These are phyloP conservation scores for Sebastes dallii DNA, from an alignment of 2,797 vertebrate species.

Conservation along the genomic window DNA sequence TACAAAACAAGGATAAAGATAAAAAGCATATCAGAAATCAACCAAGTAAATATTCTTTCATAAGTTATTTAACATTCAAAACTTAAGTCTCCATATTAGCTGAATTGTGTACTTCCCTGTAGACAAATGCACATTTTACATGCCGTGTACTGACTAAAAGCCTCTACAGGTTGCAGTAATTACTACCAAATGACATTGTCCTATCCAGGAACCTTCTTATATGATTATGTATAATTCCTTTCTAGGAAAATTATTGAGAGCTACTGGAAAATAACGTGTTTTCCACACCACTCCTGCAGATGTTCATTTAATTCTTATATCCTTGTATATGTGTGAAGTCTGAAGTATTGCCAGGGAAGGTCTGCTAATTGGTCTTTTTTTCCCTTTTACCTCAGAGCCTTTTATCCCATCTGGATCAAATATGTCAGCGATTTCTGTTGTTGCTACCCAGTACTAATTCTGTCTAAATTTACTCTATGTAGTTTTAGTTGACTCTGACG, in stretches of 20 bases:
- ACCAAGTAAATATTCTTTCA: neutral
- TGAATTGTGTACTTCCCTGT: neutral
- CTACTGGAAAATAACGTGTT: neutral
- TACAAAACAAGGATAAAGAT: neutral
- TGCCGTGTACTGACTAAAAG: neutral
- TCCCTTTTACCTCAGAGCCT: neutral
- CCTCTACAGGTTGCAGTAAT: neutral
- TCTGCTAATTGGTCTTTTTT: neutral
- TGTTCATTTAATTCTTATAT: neutral
- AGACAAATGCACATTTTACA: neutral
- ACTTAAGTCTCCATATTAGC: neutral
- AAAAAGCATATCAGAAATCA: neutral
- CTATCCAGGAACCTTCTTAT: neutral
- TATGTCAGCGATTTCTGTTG: neutral
- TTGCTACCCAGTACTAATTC: neutral
- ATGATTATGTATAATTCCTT: neutral
- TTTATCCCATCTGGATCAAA: conserved; percentile 14
- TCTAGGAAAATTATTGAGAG: neutral
- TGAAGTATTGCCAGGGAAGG: neutral
- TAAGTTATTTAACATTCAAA: neutral
- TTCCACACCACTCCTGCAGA: neutral
- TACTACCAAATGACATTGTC: neutral
- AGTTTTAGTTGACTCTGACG: conserved; percentile 30
- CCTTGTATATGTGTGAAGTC: neutral
- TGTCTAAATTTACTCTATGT: conserved; percentile 5